phyloP scores from a whole-genome alignment of 2,113 vertebrate genomes.

The Pomatostomus ruficeps region DNA sequence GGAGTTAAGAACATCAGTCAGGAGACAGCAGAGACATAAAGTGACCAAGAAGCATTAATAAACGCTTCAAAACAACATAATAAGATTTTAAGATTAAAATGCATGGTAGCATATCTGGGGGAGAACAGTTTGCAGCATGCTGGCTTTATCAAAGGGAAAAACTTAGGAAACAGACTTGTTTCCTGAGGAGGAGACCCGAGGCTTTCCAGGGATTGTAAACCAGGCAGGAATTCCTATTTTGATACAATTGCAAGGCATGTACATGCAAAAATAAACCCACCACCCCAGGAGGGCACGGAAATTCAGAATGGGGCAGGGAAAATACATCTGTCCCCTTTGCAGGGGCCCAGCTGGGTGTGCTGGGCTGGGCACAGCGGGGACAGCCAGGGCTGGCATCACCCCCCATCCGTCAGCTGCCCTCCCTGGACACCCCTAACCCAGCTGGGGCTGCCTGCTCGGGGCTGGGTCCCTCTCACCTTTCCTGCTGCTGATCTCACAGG shows the following conservation, averaged over 20 bases:
- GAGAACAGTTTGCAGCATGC: background rate
- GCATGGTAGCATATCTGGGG: background rate
- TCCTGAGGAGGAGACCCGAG: background rate
- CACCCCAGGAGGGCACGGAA: rapidly evolving
- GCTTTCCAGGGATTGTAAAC: background rate
- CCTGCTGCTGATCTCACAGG: conserved; percentile 79
- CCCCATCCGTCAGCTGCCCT: background rate
- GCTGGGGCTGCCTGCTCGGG: background rate
- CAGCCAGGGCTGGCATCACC: background rate
- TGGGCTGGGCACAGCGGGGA: background rate
- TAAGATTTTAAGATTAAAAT: conserved; percentile 38
- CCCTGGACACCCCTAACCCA: rapidly evolving
- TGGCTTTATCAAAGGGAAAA: background rate
- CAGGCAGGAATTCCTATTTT: background rate
- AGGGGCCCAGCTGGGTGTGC: background rate
- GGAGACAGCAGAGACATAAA: background rate
- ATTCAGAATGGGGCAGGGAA: background rate
- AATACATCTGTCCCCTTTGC: background rate
- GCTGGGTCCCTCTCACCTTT: conserved; percentile 62
- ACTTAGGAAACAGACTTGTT: background rate
- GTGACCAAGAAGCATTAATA: background rate
- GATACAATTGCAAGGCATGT: background rate
- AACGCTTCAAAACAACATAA: background rate
- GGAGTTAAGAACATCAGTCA: conserved; percentile 30
- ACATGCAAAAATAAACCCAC: background rate